These are phyloP conservation scores for Muntiacus muntjak DNA, from an alignment of 2,113 vertebrate genomes.

Conservation along the genomic window DNA sequence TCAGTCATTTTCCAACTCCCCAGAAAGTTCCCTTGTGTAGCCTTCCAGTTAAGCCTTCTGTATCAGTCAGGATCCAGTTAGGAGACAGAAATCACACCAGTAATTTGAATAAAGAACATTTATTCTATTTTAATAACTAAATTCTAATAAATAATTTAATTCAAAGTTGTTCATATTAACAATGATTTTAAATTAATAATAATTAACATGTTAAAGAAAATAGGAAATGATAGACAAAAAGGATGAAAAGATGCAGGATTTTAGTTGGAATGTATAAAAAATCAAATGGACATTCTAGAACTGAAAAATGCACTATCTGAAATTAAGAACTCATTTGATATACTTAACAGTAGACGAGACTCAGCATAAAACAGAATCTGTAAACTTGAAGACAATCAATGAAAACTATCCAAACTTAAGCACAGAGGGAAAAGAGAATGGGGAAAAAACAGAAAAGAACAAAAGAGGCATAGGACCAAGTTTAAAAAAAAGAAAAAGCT, in stretches of 20 bases:
- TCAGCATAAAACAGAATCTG: conserved; percentile 2
- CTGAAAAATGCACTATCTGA: neutral
- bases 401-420: neutral
- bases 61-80: neutral
- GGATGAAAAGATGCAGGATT: neutral
- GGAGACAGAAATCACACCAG: neutral
- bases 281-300: conserved; percentile 13
- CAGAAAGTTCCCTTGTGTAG: neutral
- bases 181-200: conserved; percentile 16
- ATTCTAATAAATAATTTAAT: neutral
- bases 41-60: neutral
- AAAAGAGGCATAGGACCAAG: neutral
- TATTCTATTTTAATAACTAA: neutral
- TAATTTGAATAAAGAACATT: neutral
- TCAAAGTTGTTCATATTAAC: neutral
- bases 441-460: neutral
- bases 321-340: conserved; percentile 1
- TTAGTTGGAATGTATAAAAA: neutral
- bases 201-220: conserved; percentile 21
- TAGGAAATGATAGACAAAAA: neutral
- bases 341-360: neutral
- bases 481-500: neutral
- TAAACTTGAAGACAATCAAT: neutral
- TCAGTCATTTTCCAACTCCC: neutral
- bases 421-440: neutral